Evolutionary conservation across 2,888 invertebrate species (phyloP), one percentile per base, ranked within the genome.

Genomic region (Cosmopolites sordidus): DNA sequence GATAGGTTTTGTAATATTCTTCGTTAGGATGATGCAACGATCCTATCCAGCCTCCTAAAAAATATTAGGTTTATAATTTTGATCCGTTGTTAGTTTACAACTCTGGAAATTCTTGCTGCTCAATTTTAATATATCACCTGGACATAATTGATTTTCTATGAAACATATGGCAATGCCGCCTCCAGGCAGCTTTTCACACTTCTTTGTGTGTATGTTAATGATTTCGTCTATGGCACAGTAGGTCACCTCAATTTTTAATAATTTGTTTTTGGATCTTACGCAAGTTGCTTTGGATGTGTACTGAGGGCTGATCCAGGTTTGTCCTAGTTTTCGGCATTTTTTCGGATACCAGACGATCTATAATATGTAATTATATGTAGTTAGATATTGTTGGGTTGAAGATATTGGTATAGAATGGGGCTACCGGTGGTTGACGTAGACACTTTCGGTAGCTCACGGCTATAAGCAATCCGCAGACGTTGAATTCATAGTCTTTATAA

Each of bases 161-260:
- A 39, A 33, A n/a, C 51, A 39, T 2, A 38, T 18, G 1, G 40
- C 15, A n/a, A 22, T 12, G 6, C 51, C 51, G 1, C 29, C 29
- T 45, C 51, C 51, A 0, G 39, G 38, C 22, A 51, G 8, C 18
- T 16, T 17, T 39, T 40, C 40, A 29, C 51, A 51, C 15, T 49
- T 22, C 37, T 39, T 44, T 14, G 38, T 45, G 4, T 39, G 12
- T 1, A 5, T 37, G 38, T 45, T 45, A 14, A 51, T 30, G 12
- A 51, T 38, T 39, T 51, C 37, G 15, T 39, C 45, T 16, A 2
- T 18, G 22, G 29, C n/a, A 30, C 51, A 51, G 27, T 51, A 37
- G 16, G 8, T n/a, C 1, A 16, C 22, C 1, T 14, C n/a, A 9
- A 29, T 16, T 18, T 14, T 16, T 2, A 12, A 30, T 9, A 5